Evolutionary conservation across 2,797 vertebrate species (phyloP).

Genomic region (Peromyscus melanophrys): DNA sequence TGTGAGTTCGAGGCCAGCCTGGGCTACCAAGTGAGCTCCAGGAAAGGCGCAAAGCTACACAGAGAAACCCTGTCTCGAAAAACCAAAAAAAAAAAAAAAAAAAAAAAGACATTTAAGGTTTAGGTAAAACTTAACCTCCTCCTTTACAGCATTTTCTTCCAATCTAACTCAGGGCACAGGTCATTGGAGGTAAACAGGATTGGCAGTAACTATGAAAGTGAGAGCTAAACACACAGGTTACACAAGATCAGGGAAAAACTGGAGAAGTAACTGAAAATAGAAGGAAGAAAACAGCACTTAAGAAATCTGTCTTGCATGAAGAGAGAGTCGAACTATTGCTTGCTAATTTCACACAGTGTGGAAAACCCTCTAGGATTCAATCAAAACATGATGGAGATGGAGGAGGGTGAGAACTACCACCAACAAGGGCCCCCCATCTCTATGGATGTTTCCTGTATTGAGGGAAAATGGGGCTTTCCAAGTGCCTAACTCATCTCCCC

Average conservation of each 20-base stretch:
- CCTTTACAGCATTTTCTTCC: neutral
- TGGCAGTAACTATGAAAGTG: neutral
- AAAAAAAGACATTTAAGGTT: neutral
- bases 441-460: neutral
- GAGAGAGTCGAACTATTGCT: slow-evolving; percentile 27
- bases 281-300: neutral
- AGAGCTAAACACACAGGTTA: neutral
- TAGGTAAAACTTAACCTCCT: neutral
- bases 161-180: neutral
- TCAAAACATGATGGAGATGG: neutral
- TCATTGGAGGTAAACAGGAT: neutral
- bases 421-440: neutral
- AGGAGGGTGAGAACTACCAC: neutral
- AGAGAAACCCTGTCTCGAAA: too few relatives aligned
- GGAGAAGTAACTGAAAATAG: neutral
- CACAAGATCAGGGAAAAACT: neutral
- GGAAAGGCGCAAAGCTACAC: too few relatives aligned
- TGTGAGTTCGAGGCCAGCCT: too few relatives aligned
- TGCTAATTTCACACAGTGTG: neutral
- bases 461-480: neutral
- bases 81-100: too few relatives aligned
- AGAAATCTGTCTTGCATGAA: neutral
- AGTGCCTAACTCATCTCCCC: neutral
- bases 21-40: too few relatives aligned
- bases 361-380: slow-evolving; percentile 38